These are phyloP conservation scores for Cepaea hortensis DNA, from an alignment of 2,888 invertebrate species.

Conservation along the genomic window DNA sequence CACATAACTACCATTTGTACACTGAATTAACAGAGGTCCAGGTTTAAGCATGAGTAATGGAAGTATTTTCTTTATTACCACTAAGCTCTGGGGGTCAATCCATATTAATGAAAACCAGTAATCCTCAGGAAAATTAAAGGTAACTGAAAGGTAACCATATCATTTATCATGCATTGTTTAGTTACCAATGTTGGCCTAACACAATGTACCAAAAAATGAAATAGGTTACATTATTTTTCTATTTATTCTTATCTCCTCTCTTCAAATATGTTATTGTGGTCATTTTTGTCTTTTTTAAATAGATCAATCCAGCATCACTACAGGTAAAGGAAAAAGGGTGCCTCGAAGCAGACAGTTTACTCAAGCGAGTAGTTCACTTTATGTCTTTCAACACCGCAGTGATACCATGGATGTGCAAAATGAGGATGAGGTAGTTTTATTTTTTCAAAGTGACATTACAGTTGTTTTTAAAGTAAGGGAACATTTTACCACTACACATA, in stretches of 20 bases:
- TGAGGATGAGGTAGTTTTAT: constrained; percentile 9
- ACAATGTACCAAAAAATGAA: not conserved
- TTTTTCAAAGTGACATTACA: not conserved
- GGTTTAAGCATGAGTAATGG: too few species aligned
- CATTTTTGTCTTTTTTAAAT: not conserved
- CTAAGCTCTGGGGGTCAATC: too few species aligned
- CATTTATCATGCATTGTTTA: not conserved
- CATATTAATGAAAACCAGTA: too few species aligned
- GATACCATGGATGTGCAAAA: constrained; percentile 6
- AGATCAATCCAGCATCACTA: constrained; percentile 29
- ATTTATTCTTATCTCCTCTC: not conserved
- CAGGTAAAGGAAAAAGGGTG: constrained; percentile 26
- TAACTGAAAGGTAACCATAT: not conserved
- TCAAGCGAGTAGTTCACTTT: constrained; percentile 43
- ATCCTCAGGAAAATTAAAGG: not conserved
- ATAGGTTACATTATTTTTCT: not conserved
- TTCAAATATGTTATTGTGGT: not conserved
- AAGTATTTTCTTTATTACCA: too few species aligned
- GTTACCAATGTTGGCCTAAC: not conserved
- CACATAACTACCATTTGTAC: too few species aligned
- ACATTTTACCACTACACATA: too few species aligned
- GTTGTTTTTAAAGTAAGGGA: not conserved
- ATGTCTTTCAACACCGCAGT: constrained; percentile 42
- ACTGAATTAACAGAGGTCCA: too few species aligned
- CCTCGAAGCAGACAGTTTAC: constrained; percentile 50